Evolutionary conservation across 2,797 vertebrate genomes (phyloP), one percentile per base, ranked within the genome.

Genomic region (Hyperoplus lanceolatus): DNA sequence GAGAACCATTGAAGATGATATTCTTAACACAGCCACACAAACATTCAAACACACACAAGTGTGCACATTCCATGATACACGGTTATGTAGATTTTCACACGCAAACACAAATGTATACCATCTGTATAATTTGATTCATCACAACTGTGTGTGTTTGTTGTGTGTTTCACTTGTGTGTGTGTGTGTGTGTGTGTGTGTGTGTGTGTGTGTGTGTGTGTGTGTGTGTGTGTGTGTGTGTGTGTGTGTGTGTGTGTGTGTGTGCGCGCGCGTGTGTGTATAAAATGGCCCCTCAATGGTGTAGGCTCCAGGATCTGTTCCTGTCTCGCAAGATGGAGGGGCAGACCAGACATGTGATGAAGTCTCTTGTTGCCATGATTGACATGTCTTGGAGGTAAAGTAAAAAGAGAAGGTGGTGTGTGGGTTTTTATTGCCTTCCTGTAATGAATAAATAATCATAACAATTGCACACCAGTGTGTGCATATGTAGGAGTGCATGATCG

Each of bases 251-350:
- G n/a, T 55, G 54, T 57, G 49, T 60, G 46, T 56, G 65, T 57
- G 55, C 43, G 49, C 49, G 45, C 57, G 41, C 59, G 48, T 61
- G 16, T 73, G 39, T 51, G 56, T 48, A 14, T 67, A 60, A 78
- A 73, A 78, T 77, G 62, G 62, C 59, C 66, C 45, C 55, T 72
- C 29, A 46, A 42, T 55, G 4, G 18, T 65, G 21, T 48, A 36
- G 62, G 41, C 50, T 60, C 18, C 53, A 49, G 49, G 21, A 80
- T 71, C 49, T 58, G 53, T 70, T 48, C 77, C 16, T 70, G 54
- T 38, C 46, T 49, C 48, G 81, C 65, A 85, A 70, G 74, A 82
- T 81, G 75, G 80, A 85, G 67, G 53, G 45, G 11, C 63, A 54
- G 15, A 16, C 54, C 63, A 54, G 15, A 16, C 54, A n/a, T 70